Evolutionary conservation across 2,797 vertebrate genomes (phyloP).

Genomic region (Acipenser oxyrinchus): DNA sequence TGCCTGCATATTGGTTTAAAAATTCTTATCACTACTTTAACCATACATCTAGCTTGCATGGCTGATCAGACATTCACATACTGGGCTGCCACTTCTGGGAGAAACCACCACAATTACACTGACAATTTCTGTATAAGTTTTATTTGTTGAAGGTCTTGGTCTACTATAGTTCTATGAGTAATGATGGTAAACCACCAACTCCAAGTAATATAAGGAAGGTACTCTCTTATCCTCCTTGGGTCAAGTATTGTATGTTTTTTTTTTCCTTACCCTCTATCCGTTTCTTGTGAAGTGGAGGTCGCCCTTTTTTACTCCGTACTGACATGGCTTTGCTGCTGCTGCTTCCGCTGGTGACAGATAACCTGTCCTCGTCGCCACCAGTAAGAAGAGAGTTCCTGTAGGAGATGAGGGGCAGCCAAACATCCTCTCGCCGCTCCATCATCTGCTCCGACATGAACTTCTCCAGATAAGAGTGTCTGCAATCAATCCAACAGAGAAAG

Average conservation of each 20-base stretch:
- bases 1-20: no score
- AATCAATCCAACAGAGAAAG: background rate
- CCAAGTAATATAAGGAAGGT: no score
- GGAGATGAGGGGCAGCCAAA: constrained; percentile 96
- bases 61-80: no score
- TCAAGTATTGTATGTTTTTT: no score
- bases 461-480: constrained; percentile 90
- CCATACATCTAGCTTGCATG: no score
- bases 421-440: constrained; percentile 95
- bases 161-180: background rate
- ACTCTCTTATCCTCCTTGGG: no score
- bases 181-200: background rate
- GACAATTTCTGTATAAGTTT: background rate
- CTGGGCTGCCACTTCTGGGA: no score
- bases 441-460: constrained; percentile 97
- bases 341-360: constrained; percentile 85
- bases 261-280: constrained; percentile 64
- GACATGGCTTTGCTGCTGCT: constrained; percentile 92
- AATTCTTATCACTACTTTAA: no score
- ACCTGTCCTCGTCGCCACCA: constrained; percentile 86
- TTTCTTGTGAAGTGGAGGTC: constrained; percentile 86
- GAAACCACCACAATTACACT: no score
- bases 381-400: constrained; percentile 95
- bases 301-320: constrained; percentile 92
- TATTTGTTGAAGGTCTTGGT: background rate